These are phyloP conservation scores for Pentalonia nigronervosa DNA, from an alignment of 1,140 invertebrate genomes.

Conservation along the genomic window DNA sequence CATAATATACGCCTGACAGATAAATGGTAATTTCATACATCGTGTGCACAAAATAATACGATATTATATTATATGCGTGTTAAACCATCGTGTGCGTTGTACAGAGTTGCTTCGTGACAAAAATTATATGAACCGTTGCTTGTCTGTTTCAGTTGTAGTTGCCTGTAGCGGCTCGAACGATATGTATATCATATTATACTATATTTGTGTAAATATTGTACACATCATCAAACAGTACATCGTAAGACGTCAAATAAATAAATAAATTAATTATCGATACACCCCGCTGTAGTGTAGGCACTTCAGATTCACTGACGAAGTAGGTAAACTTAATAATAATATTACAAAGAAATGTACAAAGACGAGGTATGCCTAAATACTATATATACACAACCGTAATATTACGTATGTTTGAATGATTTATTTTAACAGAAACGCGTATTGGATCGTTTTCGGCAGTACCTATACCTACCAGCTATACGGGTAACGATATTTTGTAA, in stretches of 20 bases:
- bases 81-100: neutral
- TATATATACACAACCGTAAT: too few species aligned
- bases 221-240: neutral
- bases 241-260: neutral
- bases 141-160: neutral
- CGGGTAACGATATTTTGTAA: neutral
- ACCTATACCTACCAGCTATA: neutral
- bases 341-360: neutral
- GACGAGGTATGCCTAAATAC: too few species aligned
- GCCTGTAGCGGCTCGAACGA: neutral
- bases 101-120: neutral
- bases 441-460: neutral
- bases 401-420: neutral
- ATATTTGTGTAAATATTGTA: neutral
- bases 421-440: neutral
- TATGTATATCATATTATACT: neutral
- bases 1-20: neutral
- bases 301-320: neutral
- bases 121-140: neutral
- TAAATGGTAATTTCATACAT: neutral
- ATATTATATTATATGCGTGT: neutral
- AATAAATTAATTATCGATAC: neutral
- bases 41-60: neutral
- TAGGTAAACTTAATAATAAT: neutral
- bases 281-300: too few species aligned